These are phyloP conservation scores for Kryphioiulus occultus DNA, from an alignment of 2,888 invertebrate species.

Conservation along the genomic window DNA sequence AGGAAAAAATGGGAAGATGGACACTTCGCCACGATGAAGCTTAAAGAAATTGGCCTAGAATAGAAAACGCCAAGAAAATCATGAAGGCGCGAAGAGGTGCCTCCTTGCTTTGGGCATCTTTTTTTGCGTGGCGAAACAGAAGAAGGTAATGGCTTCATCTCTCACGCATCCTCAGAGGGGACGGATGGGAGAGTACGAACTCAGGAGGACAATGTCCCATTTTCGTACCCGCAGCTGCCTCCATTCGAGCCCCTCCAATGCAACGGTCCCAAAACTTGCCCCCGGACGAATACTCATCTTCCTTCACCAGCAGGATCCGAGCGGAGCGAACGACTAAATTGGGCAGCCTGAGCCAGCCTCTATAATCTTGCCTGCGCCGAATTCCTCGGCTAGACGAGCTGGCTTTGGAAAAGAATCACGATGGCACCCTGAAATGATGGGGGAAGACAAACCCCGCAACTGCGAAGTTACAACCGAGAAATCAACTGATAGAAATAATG, in stretches of 20 bases:
- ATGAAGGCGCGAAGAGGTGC: not conserved
- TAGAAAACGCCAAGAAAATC: not conserved
- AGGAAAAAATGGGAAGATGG: not conserved
- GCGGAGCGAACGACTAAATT: not conserved
- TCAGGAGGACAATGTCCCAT: constrained; percentile 1
- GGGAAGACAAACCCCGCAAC: no score
- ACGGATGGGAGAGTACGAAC: not conserved
- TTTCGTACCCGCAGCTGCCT: not conserved
- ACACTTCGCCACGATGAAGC: not conserved
- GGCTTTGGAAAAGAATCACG: no score
- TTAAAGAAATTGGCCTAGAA: not conserved
- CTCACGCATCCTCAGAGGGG: not conserved
- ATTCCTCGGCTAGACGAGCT: not conserved
- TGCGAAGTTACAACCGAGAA: no score
- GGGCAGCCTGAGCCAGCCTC: not conserved
- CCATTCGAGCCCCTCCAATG: not conserved
- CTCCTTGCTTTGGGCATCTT: not conserved
- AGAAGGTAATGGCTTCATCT: not conserved
- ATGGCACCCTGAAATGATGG: no score
- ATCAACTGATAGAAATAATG: no score
- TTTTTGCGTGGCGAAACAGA: not conserved
- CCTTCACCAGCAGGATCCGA: not conserved
- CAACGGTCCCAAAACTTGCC: not conserved
- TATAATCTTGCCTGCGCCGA: not conserved
- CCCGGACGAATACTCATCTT: not conserved